These are phyloP conservation scores for Orycteropus afer DNA, from an alignment of 2,113 vertebrate species.

Conservation along the genomic window DNA sequence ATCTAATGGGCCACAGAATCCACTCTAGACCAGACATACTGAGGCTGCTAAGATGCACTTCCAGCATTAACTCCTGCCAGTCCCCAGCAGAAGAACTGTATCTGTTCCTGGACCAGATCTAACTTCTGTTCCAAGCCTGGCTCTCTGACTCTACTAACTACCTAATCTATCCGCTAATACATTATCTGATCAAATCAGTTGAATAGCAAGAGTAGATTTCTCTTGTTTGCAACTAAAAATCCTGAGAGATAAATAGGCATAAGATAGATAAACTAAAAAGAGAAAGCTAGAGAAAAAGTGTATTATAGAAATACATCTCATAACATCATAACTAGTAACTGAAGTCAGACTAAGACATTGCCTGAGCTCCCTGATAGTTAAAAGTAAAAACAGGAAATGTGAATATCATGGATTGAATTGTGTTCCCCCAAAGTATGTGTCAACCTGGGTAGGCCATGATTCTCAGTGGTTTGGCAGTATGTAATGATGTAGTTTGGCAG, in stretches of 20 bases:
- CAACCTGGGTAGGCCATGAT: too few species aligned
- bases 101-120: background rate
- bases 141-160: background rate
- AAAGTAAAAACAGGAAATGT: background rate
- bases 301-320: background rate
- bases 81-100: background rate
- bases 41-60: background rate
- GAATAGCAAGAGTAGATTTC: background rate
- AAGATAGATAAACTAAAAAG: conserved; percentile 31
- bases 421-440: too few species aligned
- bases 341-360: background rate
- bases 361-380: background rate
- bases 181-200: background rate
- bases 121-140: background rate
- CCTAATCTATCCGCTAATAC: background rate
- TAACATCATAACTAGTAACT: background rate
- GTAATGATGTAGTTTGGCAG: too few species aligned
- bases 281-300: background rate
- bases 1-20: background rate
- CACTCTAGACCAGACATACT: background rate
- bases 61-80: background rate
- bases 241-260: background rate
- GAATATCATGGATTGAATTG: too few species aligned
- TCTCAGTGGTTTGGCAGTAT: too few species aligned
- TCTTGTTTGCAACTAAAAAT: background rate